A percentile compares a stretch with the other conserved stretches of the same genome.
phyloP scores from a whole-genome alignment of 1,140 invertebrate genomes.

The Procambarus clarkii region DNA sequence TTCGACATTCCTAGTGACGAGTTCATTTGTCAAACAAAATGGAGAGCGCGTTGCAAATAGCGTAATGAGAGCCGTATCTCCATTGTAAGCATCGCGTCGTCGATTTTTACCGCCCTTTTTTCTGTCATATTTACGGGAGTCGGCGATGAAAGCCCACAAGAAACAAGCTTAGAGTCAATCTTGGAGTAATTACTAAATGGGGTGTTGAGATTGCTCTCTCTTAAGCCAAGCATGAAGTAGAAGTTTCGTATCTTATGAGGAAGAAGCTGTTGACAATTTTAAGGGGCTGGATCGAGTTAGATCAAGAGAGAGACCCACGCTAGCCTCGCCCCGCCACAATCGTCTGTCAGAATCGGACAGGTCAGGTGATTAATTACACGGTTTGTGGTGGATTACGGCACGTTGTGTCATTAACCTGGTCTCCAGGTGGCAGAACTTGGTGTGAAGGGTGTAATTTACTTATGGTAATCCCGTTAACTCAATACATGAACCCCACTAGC shows the following conservation, averaged over 20 bases:
- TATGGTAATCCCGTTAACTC: too few species aligned
- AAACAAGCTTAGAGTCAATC: background rate
- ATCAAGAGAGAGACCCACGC: background rate
- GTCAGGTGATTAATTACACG: background rate
- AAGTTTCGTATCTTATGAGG: too few species aligned
- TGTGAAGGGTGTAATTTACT: too few species aligned
- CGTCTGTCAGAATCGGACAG: background rate
- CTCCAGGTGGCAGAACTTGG: too few species aligned
- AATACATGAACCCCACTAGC: too few species aligned
- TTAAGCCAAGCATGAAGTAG: background rate
- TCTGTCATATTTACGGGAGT: background rate
- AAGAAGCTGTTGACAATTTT: background rate
- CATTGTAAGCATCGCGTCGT: background rate
- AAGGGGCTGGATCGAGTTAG: background rate
- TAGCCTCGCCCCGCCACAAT: background rate
- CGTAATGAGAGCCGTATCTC: background rate
- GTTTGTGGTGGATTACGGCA: background rate
- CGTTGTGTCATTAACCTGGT: background rate
- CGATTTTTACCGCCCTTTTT: background rate
- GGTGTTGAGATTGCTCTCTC: constrained; percentile 1
- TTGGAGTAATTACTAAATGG: constrained; percentile 17
- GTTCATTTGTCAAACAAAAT: constrained; percentile 59
- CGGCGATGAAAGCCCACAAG: background rate
- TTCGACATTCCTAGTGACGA: constrained; percentile 33
- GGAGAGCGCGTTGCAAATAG: constrained; percentile 20